A percentile compares a stretch with the other conserved stretches of the same genome.
Evolutionary conservation across 2,113 vertebrate genomes (phyloP).

Genomic region (Ammodytes dubius): DNA sequence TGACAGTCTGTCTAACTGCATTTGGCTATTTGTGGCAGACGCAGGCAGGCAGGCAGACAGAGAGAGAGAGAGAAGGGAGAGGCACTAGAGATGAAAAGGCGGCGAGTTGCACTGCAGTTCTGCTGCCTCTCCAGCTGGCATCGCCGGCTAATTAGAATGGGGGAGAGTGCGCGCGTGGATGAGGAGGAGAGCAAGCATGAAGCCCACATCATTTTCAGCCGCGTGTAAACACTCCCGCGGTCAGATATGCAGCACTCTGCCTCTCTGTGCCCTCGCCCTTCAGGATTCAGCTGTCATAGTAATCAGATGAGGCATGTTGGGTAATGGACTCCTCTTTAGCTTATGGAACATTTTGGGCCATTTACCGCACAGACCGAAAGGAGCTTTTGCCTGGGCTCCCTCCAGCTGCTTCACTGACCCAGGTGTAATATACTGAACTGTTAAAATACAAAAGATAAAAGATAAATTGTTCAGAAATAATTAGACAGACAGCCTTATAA

Average conservation of each 20-base stretch:
- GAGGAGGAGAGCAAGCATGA: constrained; percentile 58
- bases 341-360: constrained; percentile 60
- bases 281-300: constrained; percentile 67
- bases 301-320: constrained; percentile 64
- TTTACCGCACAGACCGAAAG: constrained; percentile 31
- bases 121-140: constrained; percentile 77
- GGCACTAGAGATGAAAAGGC: constrained; percentile 72
- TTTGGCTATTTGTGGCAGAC: constrained; percentile 77
- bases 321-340: constrained; percentile 63
- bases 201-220: constrained; percentile 62
- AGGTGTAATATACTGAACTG: constrained; percentile 46
- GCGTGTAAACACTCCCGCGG: constrained; percentile 42
- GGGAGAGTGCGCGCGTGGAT: constrained; percentile 51
- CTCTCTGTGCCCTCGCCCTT: constrained; percentile 36
- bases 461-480: constrained; percentile 72
- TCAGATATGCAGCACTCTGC: constrained; percentile 55
- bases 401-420: constrained; percentile 58
- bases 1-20: constrained; percentile 82
- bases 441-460: constrained; percentile 66
- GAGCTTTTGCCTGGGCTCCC: constrained; percentile 39
- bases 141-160: constrained; percentile 78
- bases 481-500: constrained; percentile 62
- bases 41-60: constrained; percentile 58
- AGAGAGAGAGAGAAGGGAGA: constrained; percentile 50
- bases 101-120: constrained; percentile 73